A percentile compares a stretch with the other conserved stretches of the same genome.
These are phyloP conservation scores for Gorsachius goisagi DNA, from an alignment of 2,113 vertebrate genomes.

Conservation along the genomic window DNA sequence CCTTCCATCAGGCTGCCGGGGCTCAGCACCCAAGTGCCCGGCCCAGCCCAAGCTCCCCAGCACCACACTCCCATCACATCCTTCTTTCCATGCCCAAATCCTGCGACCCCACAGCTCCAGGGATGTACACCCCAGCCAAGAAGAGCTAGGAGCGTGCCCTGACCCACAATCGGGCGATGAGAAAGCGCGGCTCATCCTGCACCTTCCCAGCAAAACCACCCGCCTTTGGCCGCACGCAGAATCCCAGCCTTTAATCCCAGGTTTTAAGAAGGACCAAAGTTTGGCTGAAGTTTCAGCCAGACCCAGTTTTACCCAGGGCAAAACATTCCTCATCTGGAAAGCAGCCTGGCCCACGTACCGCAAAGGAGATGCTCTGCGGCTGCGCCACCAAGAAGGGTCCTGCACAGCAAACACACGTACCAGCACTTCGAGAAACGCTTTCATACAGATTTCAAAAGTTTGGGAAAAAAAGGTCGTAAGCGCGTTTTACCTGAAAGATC, in stretches of 20 bases:
- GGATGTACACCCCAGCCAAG: not conserved
- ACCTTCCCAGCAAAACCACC: not conserved
- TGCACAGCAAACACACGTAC: fast-evolving
- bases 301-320: not conserved
- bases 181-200: not conserved
- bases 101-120: not conserved
- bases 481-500: not conserved
- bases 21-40: not conserved
- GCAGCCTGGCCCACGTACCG: not conserved
- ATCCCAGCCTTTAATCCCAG: not conserved
- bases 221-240: not conserved
- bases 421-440: not conserved
- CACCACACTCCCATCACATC: not conserved
- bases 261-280: not conserved
- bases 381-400: not conserved
- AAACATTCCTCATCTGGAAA: not conserved
- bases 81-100: not conserved
- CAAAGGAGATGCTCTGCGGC: fast-evolving
- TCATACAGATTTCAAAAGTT: not conserved
- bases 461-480: not conserved
- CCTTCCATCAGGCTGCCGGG: conserved; percentile 1
- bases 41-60: not conserved
- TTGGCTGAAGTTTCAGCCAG: not conserved
- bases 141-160: not conserved
- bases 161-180: not conserved